phyloP scores from a whole-genome alignment of 30 jellyfish, hydroid and myxozoan species.

The Nemopilema nomurai region DNA sequence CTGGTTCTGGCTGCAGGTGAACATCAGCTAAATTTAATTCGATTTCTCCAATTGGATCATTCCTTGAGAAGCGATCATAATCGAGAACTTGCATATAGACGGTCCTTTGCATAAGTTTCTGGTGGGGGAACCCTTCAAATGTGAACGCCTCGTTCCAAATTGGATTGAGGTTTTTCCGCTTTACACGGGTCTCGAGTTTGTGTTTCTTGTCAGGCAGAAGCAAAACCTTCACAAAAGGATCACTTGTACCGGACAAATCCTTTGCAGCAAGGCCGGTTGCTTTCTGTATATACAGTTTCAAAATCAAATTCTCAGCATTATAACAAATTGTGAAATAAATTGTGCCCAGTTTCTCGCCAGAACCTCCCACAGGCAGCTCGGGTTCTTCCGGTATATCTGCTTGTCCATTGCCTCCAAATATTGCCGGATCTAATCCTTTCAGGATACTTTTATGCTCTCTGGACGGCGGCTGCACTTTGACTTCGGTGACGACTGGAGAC shows the following conservation, averaged over 20 bases:
- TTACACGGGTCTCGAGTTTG: constrained; percentile 86
- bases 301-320: constrained; percentile 54
- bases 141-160: constrained; percentile 88
- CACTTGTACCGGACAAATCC: constrained; percentile 91
- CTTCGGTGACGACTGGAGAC: constrained; percentile 20
- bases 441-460: constrained; percentile 32
- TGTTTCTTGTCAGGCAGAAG: constrained; percentile 90
- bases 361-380: constrained; percentile 79
- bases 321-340: constrained; percentile 60
- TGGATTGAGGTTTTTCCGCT: constrained; percentile 79
- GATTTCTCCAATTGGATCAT: constrained; percentile 91
- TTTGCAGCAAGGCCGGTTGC: constrained; percentile 82
- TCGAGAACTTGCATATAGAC: constrained; percentile 87
- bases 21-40: constrained; percentile 62
- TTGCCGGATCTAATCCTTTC: neutral
- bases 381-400: constrained; percentile 53
- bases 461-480: constrained; percentile 56
- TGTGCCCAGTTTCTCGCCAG: constrained; percentile 79
- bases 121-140: constrained; percentile 88
- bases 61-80: constrained; percentile 89
- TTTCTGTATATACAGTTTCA: constrained; percentile 65
- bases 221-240: constrained; percentile 86
- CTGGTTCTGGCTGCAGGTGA: constrained; percentile 77
- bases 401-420: neutral
- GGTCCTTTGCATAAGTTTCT: constrained; percentile 73